These are phyloP conservation scores for Deilephila porcellus DNA, from an alignment of 2,888 invertebrate genomes.

Conservation along the genomic window DNA sequence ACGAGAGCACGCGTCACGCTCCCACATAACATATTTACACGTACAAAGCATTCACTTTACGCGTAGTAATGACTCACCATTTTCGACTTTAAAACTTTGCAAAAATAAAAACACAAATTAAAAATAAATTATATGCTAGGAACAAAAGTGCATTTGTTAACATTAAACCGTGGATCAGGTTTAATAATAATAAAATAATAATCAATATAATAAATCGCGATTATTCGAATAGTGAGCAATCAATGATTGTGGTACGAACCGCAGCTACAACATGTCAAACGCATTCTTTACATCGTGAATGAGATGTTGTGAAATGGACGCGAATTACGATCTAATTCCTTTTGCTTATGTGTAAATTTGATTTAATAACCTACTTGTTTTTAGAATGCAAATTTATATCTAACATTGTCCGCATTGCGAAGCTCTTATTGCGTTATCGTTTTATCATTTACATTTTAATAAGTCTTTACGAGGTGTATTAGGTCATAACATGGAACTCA, in stretches of 20 bases:
- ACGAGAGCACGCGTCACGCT: not conserved
- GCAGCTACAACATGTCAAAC: constrained; percentile 41
- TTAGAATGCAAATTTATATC: constrained; percentile 6
- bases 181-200: too few relatives aligned
- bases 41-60: constrained; percentile 21
- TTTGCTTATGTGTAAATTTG: constrained; percentile 20
- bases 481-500: too few relatives aligned
- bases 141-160: constrained; percentile 43
- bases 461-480: not conserved
- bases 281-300: constrained; percentile 35
- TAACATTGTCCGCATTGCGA: constrained; percentile 2
- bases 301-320: constrained; percentile 25
- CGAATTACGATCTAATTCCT: constrained; percentile 25
- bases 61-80: constrained; percentile 4
- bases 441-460: constrained; percentile 8
- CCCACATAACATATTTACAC: not conserved
- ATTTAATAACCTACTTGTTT: constrained; percentile 11
- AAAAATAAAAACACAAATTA: not conserved
- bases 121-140: constrained; percentile 15
- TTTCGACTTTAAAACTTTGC: too few relatives aligned
- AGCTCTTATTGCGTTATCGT: not conserved
- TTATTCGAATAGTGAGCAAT: constrained; percentile 40
- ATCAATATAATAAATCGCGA: constrained; percentile 43
- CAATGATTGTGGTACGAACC: constrained; percentile 24
- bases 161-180: too few relatives aligned